Base-by-base conservation (phyloP, 2,888 invertebrate species). In the Eupithecia abbreviata region DNA sequence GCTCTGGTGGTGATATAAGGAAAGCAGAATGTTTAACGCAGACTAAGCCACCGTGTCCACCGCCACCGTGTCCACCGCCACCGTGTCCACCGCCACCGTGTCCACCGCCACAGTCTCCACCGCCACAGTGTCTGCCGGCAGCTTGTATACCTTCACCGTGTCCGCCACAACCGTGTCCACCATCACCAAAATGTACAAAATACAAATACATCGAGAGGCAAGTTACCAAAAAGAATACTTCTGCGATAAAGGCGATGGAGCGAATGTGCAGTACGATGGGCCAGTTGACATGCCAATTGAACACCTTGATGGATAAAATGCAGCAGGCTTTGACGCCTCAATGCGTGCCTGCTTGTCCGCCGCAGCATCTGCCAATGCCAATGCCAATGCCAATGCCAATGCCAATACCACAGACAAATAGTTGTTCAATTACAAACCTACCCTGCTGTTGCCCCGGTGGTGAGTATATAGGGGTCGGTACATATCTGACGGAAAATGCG, bases 201-300 rank as follows among this genome's bases (percentile, higher is more conserved):
- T 43, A 1, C n/a, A 43, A 9, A 15, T 2, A 42, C 3, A 47
- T 10, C 10, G 18, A 18, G 12, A 45, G 9, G 2, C 12, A 69
- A 18, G 18, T 5, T 18, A 1, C 15, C 42, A 45, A 45, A 45
- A 30, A 18, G 18, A 69, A 69, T 47, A 12, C 45, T 4, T 18
- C 18, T 47, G 47, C 79, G 2, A 12, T 80, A 30, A 74, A 75
- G 41, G 75, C 68, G 1, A 84, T 90, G 13, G 86, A 88, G 69
- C 81, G 88, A 67, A 88, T 91, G 85, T 90, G 90, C 66, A 85
- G 85, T 3, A 89, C 89, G 3, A 87, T 91, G 2, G 89, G 87
- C 0, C 77, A 87, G 51, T 81, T 88, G 67, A 84, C 87, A 2
- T 82, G 77, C 71, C 91, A 86, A 82, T 86, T 86, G 13, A 87